Conservation (phyloP, 2,888 invertebrate genomes). For the Drosophila subquinaria region DNA sequence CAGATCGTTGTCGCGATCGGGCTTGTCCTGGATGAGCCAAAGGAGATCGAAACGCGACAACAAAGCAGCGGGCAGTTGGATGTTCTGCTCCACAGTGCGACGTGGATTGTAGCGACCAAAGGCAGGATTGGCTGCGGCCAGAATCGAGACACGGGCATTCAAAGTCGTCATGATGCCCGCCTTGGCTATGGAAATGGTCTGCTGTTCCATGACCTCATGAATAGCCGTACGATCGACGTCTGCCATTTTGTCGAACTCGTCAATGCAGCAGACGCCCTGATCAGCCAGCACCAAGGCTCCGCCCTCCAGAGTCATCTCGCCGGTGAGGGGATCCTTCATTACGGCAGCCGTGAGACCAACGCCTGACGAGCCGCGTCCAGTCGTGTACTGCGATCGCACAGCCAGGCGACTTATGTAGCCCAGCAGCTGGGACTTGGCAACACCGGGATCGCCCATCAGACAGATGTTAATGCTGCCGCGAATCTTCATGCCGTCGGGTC, state of each 20-base stretch:
- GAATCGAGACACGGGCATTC: slow-evolving; percentile 98
- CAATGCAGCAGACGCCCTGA: slow-evolving; percentile 99
- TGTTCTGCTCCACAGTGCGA: slow-evolving; percentile 97
- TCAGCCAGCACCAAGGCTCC: slow-evolving; percentile 98
- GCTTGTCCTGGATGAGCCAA: slow-evolving; percentile 96
- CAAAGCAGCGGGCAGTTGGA: slow-evolving; percentile 98
- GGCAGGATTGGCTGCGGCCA: slow-evolving; percentile 99
- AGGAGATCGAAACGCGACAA: slow-evolving; percentile 98
- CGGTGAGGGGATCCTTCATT: slow-evolving; percentile 98
- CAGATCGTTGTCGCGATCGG: slow-evolving; percentile 90
- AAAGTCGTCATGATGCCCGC: slow-evolving; percentile 99
- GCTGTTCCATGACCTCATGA: slow-evolving; percentile 99
- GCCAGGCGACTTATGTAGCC: slow-evolving; percentile 97
- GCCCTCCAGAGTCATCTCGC: slow-evolving; percentile 98
- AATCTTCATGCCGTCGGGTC: slow-evolving; percentile 98
- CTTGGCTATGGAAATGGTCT: slow-evolving; percentile 99
- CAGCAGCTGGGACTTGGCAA: slow-evolving; percentile 98
- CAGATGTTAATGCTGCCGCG: slow-evolving; percentile 98
- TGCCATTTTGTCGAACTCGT: slow-evolving; percentile 99
- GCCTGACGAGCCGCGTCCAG: slow-evolving; percentile 97
- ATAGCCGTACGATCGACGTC: slow-evolving; percentile 97
- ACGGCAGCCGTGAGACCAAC: slow-evolving; percentile 99
- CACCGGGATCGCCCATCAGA: slow-evolving; percentile 99
- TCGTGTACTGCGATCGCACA: slow-evolving; percentile 97
- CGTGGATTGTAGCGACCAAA: slow-evolving; percentile 99